Percentiles rank a stretch among this genome's conserved stretches.
Evolutionary conservation across 2,888 invertebrate species (phyloP).

Genomic region (Thysanoteuthis rhombus): DNA sequence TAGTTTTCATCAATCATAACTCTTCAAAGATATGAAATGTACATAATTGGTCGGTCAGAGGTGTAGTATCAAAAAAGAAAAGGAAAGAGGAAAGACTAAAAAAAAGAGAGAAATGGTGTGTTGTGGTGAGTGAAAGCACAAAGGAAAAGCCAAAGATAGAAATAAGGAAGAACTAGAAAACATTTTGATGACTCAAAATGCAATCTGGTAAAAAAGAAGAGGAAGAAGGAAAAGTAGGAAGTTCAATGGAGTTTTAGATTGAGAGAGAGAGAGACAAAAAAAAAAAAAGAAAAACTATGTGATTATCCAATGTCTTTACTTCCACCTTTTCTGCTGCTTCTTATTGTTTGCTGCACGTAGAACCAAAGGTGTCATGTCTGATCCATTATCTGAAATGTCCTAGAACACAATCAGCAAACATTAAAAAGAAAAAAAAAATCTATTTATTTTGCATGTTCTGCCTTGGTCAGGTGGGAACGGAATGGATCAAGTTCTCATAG

Average conservation of each 20-base stretch:
- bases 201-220: too few species aligned
- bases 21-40: too few species aligned
- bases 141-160: too few species aligned
- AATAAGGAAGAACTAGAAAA: too few species aligned
- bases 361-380: not conserved
- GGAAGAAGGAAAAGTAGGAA: not conserved
- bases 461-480: not conserved
- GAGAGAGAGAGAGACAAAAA: not conserved
- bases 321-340: not conserved
- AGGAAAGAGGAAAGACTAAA: not conserved
- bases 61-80: too few species aligned
- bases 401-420: not conserved
- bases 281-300: not conserved
- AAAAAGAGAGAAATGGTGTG: not conserved
- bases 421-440: not conserved
- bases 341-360: not conserved
- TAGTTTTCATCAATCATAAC: too few species aligned
- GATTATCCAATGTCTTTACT: not conserved
- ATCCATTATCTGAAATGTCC: not conserved
- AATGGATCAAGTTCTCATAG: not conserved
- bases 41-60: too few species aligned
- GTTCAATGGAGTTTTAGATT: not conserved
- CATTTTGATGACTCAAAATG: too few species aligned
- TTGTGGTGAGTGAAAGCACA: too few species aligned
- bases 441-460: not conserved